These are phyloP conservation scores for Semotilus atromaculatus DNA, from an alignment of 2,797 vertebrate species.

Conservation along the genomic window DNA sequence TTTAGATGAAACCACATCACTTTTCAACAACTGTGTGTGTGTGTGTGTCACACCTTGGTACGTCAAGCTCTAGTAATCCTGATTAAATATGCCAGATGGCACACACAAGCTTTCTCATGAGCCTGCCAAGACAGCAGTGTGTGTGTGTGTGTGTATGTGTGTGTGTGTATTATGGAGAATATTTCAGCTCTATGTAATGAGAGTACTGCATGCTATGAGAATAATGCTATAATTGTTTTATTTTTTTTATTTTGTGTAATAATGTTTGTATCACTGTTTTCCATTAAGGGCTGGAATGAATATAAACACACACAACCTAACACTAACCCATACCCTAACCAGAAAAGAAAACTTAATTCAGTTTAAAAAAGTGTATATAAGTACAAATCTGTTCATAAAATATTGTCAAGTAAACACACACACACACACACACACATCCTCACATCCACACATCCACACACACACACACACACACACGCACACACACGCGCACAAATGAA, in stretches of 20 bases:
- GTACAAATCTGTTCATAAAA: neutral
- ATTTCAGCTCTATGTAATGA: conserved; percentile 27
- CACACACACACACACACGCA: neutral
- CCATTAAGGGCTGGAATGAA: neutral
- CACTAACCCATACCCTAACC: neutral
- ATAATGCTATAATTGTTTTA: neutral
- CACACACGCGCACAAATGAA: neutral
- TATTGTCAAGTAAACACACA: too few relatives aligned
- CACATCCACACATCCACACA: too few relatives aligned
- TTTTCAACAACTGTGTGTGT: neutral
- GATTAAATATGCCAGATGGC: conserved; percentile 69
- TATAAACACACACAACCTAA: neutral
- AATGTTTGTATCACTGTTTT: neutral
- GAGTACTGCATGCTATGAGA: neutral
- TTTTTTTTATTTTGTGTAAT: neutral
- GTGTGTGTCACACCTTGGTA: conserved; percentile 34
- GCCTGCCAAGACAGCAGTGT: conserved; percentile 48
- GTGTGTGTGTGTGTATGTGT: neutral
- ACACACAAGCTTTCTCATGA: conserved; percentile 62
- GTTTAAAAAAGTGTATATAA: too few relatives aligned
- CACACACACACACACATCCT: too few relatives aligned
- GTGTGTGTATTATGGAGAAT: neutral
- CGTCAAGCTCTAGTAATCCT: conserved; percentile 43
- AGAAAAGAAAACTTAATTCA: too few relatives aligned
- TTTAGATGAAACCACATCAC: conserved; percentile 37